Evolutionary conservation across 2,113 vertebrate genomes (phyloP).

Genomic region (Sorex araneus): DNA sequence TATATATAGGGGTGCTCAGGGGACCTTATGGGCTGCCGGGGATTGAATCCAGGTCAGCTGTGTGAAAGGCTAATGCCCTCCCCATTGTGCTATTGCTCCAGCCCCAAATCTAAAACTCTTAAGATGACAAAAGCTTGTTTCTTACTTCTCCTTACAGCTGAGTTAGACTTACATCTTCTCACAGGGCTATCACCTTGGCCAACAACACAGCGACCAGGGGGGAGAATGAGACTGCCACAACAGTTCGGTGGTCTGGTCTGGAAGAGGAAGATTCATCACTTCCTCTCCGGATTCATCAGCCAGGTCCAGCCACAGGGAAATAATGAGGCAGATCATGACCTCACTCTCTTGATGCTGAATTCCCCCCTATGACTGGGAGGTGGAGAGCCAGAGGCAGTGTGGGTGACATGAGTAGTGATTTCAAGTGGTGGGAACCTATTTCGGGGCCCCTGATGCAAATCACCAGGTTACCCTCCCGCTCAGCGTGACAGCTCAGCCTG

Average conservation of each 20-base stretch:
- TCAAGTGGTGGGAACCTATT: background rate
- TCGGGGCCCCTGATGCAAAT: background rate
- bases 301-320: background rate
- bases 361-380: background rate
- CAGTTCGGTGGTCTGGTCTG: background rate
- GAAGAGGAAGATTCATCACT: background rate
- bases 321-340: background rate
- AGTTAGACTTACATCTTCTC: background rate
- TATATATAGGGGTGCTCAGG: too few species aligned
- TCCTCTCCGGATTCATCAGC: background rate
- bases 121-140: constrained; percentile 9
- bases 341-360: background rate
- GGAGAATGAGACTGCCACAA: background rate
- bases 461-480: background rate
- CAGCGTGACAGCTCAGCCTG: background rate
- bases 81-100: too few species aligned
- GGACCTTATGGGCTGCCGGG: too few species aligned
- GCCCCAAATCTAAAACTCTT: background rate
- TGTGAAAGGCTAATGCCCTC: too few species aligned
- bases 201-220: background rate
- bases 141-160: background rate
- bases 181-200: background rate
- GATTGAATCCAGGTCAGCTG: too few species aligned
- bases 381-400: background rate
- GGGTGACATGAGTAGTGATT: background rate